Base-by-base conservation (phyloP, 2,888 invertebrate genomes). In the Spilosoma lubricipeda region DNA sequence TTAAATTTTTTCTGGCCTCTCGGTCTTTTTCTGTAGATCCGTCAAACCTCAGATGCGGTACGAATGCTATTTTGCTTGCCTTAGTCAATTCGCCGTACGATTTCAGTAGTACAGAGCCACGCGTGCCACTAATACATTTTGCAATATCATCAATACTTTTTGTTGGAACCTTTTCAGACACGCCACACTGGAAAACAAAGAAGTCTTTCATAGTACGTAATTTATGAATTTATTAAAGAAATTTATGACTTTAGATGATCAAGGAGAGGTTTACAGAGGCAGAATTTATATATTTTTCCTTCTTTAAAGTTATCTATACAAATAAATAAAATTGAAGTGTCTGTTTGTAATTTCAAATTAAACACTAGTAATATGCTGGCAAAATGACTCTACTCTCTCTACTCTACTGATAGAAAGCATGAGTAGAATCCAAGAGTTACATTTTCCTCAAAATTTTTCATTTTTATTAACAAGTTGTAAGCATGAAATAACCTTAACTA, bases 1-100 rank as follows among this genome's bases (percentile, higher is more conserved):
- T 67, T 20, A 67, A 67, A 33, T 67, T 48, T 4, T 13, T 23
- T 67, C 67, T 48, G 7, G 27, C 67, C 1, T 8, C 11, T 13
- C 48, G 48, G 2, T 67, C 67, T 48, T 48, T 13, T 67, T 23
- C 5, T 20, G 20, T 23, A 42, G 67, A 67, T 67, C 67, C 67
- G 30, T 67, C 48, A 45, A 48, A 67, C 20, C 11, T 48, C 20
- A 67, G 67, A 48, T 67, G 48, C 13, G 67, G 67, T 48, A 67
- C 48, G 33, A 48, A 67, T 48, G 2, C 5, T 48, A 67, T 48
- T 13, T 67, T 48, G 3, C 11, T 48, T 48, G 30, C 33, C 27
- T 67, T 30, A 48, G 67, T 67, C 33, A 67, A 1, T 23, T 48
- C 48, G 48, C 67, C 48, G 33, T 67, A 27, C 11, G 67, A 18